A percentile compares a stretch with the other conserved stretches of the same genome.
These are phyloP conservation scores for Trichechus manatus DNA, from an alignment of 2,113 vertebrate genomes.

Conservation along the genomic window DNA sequence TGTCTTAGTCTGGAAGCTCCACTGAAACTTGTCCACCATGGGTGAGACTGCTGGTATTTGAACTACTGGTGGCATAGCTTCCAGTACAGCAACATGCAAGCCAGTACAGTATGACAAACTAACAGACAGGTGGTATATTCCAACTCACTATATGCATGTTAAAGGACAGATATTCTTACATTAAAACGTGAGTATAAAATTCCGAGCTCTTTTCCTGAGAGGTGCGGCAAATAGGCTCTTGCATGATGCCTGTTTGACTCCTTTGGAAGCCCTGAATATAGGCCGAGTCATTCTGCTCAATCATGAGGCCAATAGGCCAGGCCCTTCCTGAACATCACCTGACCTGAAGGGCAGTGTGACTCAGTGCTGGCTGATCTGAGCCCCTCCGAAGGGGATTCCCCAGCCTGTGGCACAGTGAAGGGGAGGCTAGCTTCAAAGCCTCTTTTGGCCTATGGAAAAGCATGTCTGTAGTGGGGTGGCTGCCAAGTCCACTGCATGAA, in stretches of 20 bases:
- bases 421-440: constrained; percentile 41
- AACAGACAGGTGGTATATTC: background rate
- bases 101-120: background rate
- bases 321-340: constrained; percentile 12
- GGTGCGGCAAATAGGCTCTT: background rate
- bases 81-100: background rate
- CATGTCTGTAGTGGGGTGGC: constrained; percentile 8
- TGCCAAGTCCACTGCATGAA: constrained; percentile 50
- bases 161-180: background rate
- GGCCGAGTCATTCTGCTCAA: background rate
- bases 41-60: background rate
- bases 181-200: background rate
- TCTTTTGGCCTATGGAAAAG: background rate
- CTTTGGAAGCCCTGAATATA: background rate
- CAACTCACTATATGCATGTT: background rate
- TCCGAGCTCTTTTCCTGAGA: background rate
- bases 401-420: background rate
- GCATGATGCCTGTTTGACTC: background rate
- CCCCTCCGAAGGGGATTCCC: background rate
- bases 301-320: background rate
- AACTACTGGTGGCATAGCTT: background rate
- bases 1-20: background rate
- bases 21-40: background rate
- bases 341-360: background rate
- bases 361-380: constrained; percentile 29